Evolutionary conservation across 92 coral and sea anemone species (phyloP).

Genomic region (Palythoa caribaeorum): DNA sequence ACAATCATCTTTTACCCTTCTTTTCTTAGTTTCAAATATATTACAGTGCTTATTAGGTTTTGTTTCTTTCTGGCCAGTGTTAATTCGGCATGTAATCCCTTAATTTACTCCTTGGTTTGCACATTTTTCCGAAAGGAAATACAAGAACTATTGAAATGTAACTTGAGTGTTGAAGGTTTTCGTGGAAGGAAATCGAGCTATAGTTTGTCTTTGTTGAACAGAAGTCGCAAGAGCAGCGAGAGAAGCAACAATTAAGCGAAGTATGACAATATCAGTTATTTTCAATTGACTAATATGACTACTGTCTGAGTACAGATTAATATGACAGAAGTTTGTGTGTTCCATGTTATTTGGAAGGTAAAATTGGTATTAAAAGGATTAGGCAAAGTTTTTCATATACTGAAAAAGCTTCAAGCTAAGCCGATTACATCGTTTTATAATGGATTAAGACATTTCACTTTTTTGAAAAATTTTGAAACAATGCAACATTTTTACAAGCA

Average conservation of each 20-base stretch:
- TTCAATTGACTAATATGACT: too few species aligned
- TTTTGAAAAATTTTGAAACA: too few species aligned
- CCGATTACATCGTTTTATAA: too few species aligned
- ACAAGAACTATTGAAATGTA: not conserved
- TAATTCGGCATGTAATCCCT: slow-evolving; percentile 29
- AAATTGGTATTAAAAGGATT: too few species aligned
- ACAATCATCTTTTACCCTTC: not conserved
- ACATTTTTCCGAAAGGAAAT: slow-evolving; percentile 12
- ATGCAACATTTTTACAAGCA: too few species aligned
- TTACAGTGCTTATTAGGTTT: not conserved
- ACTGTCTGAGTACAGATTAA: too few species aligned
- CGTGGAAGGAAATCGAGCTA: not conserved
- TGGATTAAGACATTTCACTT: too few species aligned
- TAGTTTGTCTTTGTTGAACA: not conserved
- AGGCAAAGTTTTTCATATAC: too few species aligned
- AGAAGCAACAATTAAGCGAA: not conserved
- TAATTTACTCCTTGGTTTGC: slow-evolving; percentile 18
- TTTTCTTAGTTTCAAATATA: not conserved
- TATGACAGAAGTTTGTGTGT: too few species aligned
- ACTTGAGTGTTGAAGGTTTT: not conserved
- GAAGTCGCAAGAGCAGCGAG: not conserved
- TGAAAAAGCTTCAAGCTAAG: too few species aligned
- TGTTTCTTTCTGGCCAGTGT: slow-evolving; percentile 3
- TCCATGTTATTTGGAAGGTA: too few species aligned
- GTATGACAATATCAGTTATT: too few species aligned